Evolutionary conservation across 1,140 invertebrate genomes (phyloP), one percentile per base, ranked within the genome.

Genomic region (Lineus longissimus): DNA sequence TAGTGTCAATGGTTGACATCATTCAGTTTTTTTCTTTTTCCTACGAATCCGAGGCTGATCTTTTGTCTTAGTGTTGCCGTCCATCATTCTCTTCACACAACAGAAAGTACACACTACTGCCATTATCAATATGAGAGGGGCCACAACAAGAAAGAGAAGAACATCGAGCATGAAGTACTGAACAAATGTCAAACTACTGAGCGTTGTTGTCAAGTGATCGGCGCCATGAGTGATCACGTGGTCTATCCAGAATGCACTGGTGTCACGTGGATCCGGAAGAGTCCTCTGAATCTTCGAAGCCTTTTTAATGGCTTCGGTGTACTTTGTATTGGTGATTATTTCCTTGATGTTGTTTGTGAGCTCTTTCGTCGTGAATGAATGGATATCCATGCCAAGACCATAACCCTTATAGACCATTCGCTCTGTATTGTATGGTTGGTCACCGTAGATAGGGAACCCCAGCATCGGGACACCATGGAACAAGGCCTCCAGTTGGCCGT

Each of bases 381-480:
- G 6, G 31, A 61, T 45, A 23, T 68, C 60, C 59, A 68, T 61
- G n/a, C 25, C 17, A 27, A 51, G 31, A 23, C 2, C 66, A 56
- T 22, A 36, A 65, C 17, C 78, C 76, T 62, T 73, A 76, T 27
- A 72, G 43, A 61, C 67, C 59, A 78, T 75, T 33, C 77, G 41
- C 56, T 74, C 67, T 11, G 74, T 68, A 66, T 79, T 79, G 25
- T 76, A 74, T 23, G 67, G 74, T 55, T 76, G 74, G 36, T 76
- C 74, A n/a, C 61, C 73, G 40, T 73, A 75, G 2, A 76, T 59
- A n/a, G 74, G 74, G 22, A 76, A 66, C 2, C 65, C 68, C 11
- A 76, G 25, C 56, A 75, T 66, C 1, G 74, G 74, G 15, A 73
- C 64, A 4, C 70, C 72, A 30, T 68, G 63, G 55, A 65, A 67